Evolutionary conservation across 2,113 vertebrate species (phyloP).

Genomic region (Ellobius talpinus): DNA sequence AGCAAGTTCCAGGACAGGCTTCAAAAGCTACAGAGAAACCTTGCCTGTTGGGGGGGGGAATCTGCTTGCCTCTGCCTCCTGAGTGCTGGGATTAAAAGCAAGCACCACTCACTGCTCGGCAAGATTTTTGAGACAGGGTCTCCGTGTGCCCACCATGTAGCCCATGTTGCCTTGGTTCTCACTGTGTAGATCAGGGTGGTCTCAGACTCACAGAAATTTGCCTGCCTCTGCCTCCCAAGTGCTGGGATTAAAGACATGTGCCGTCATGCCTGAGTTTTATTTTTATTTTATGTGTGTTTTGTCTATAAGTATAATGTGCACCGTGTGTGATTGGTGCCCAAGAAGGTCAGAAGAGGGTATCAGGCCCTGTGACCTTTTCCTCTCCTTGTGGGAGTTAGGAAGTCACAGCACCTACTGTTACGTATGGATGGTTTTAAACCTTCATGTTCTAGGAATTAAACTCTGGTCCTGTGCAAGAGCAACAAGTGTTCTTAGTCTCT

Average conservation of each 20-base stretch:
- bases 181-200: too few relatives aligned
- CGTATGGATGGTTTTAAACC: not conserved
- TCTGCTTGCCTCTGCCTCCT: too few relatives aligned
- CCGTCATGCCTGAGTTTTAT: not conserved
- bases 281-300: not conserved
- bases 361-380: not conserved
- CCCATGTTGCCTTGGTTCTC: not conserved
- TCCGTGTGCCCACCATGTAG: too few relatives aligned
- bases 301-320: not conserved
- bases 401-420: not conserved
- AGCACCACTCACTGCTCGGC: not conserved
- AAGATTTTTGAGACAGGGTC: not conserved
- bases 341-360: not conserved
- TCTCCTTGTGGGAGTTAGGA: not conserved
- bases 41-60: too few relatives aligned
- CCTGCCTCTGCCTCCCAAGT: not conserved
- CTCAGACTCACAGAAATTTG: not conserved
- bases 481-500: not conserved
- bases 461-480: not conserved
- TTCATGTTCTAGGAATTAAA: not conserved
- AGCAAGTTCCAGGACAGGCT: too few relatives aligned
- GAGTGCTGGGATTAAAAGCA: not conserved
- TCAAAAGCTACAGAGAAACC: too few relatives aligned
- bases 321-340: not conserved
- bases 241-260: not conserved